Percentiles rank a stretch among this genome's conserved stretches.
These are phyloP conservation scores for Drosophila anomelani DNA, from an alignment of 2,888 invertebrate genomes.

Conservation along the genomic window DNA sequence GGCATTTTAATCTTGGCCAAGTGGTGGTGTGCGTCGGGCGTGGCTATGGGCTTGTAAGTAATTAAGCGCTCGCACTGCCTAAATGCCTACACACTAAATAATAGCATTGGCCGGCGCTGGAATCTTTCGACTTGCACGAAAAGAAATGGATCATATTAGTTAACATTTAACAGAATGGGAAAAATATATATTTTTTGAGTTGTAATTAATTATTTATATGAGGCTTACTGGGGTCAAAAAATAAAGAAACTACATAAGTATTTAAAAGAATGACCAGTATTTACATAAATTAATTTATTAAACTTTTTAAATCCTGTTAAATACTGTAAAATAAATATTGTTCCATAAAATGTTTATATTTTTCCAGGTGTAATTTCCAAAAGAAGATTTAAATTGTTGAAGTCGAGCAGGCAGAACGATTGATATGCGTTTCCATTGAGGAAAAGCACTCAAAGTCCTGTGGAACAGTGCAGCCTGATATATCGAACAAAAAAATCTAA, in stretches of 20 bases:
- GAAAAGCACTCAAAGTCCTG: conserved; percentile 47
- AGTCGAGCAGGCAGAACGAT: conserved; percentile 21
- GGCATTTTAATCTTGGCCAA: conserved; percentile 80
- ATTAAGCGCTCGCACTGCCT: conserved; percentile 70
- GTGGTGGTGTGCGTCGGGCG: conserved; percentile 51
- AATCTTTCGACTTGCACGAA: conserved; percentile 11
- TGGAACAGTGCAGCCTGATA: conserved; percentile 14
- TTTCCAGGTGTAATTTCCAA: conserved; percentile 12
- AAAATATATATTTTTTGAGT: neutral
- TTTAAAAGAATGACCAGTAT: neutral
- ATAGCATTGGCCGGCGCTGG: conserved; percentile 47
- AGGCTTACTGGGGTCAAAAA: neutral
- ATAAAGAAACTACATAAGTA: neutral
- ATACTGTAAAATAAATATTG: neutral
- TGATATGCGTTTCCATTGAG: conserved; percentile 29
- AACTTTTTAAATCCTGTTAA: neutral
- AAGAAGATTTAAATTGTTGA: conserved; percentile 60
- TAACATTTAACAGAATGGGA: too few relatives aligned
- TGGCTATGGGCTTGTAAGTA: conserved; percentile 70
- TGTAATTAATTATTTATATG: too few relatives aligned
- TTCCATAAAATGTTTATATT: neutral
- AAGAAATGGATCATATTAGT: neutral
- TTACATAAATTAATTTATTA: too few relatives aligned
- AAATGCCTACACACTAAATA: conserved; percentile 80
- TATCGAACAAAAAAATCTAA: too few relatives aligned